Evolutionary conservation across 2,888 invertebrate species (phyloP).

Genomic region (Erannis defoliaria): DNA sequence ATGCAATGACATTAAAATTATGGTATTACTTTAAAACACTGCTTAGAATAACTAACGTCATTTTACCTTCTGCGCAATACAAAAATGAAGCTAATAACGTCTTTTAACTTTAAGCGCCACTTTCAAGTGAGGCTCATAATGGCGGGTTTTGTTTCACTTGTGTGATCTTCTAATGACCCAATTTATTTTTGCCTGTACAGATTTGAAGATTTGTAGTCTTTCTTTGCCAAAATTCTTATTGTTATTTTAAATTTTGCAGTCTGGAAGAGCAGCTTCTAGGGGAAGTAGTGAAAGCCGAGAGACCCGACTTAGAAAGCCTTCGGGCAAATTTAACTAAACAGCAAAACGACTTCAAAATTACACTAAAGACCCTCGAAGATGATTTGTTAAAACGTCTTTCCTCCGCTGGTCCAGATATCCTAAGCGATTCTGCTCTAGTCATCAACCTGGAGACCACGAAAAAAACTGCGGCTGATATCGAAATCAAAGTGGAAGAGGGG

Average conservation of each 20-base stretch:
- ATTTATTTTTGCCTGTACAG: not conserved
- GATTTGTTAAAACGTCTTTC: conserved; percentile 94
- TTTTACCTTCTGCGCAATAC: too few species aligned
- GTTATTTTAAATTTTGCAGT: conserved; percentile 55
- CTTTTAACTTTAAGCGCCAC: too few species aligned
- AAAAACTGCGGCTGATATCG: conserved; percentile 96
- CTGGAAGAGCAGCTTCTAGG: conserved; percentile 97
- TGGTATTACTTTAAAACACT: too few species aligned
- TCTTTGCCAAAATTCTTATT: not conserved
- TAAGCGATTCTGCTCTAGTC: conserved; percentile 96
- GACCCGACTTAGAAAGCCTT: conserved; percentile 95
- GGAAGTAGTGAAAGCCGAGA: conserved; percentile 96
- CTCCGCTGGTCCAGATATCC: conserved; percentile 96
- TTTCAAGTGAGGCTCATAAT: too few species aligned
- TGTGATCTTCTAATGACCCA: too few species aligned
- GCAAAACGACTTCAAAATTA: conserved; percentile 98
- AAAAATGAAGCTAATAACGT: too few species aligned
- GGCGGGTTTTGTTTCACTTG: too few species aligned
- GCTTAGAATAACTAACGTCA: too few species aligned
- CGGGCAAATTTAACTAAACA: conserved; percentile 95
- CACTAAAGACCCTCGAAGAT: conserved; percentile 96
- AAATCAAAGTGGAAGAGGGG: conserved; percentile 94
- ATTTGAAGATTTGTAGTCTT: not conserved
- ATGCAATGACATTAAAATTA: too few species aligned
- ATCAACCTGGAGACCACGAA: conserved; percentile 97